These are phyloP conservation scores for Macrocentrus cingulum DNA, from an alignment of 1,140 invertebrate genomes.

Conservation along the genomic window DNA sequence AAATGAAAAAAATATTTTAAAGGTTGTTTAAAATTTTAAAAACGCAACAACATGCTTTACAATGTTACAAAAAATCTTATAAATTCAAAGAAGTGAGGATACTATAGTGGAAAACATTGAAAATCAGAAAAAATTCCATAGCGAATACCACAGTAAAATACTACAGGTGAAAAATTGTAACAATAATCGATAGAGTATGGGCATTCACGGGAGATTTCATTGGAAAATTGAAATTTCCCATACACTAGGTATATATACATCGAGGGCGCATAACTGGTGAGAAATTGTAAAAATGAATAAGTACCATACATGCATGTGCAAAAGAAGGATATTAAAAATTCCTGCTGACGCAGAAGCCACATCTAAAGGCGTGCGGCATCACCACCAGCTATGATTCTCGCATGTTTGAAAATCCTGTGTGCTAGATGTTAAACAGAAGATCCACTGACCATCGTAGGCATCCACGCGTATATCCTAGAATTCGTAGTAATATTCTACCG, in stretches of 20 bases:
- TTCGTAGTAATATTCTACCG: too few relatives aligned
- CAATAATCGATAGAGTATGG: conserved; percentile 15
- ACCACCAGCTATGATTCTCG: conserved; percentile 22
- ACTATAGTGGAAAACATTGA: too few relatives aligned
- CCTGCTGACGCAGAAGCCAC: conserved; percentile 30
- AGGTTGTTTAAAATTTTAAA: too few relatives aligned
- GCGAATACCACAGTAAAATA: too few relatives aligned
- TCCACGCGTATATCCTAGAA: too few relatives aligned
- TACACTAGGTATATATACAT: too few relatives aligned
- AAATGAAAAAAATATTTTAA: too few relatives aligned
- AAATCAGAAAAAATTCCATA: too few relatives aligned
- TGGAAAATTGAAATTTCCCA: conserved; percentile 8
- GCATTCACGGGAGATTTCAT: not conserved
- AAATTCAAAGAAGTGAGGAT: too few relatives aligned
- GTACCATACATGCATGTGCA: too few relatives aligned
- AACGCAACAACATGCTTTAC: too few relatives aligned
- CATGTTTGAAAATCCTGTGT: conserved; percentile 22
- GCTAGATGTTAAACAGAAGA: not conserved
- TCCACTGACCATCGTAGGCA: conserved; percentile 3
- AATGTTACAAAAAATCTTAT: too few relatives aligned
- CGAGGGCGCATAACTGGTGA: not conserved
- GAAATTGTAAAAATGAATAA: conserved; percentile 4
- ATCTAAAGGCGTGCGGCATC: conserved; percentile 26
- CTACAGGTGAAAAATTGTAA: not conserved
- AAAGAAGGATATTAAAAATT: conserved; percentile 39